Evolutionary conservation across 2,888 invertebrate species (phyloP), one percentile per base, ranked within the genome.

Genomic region (Cantharis nigra): DNA sequence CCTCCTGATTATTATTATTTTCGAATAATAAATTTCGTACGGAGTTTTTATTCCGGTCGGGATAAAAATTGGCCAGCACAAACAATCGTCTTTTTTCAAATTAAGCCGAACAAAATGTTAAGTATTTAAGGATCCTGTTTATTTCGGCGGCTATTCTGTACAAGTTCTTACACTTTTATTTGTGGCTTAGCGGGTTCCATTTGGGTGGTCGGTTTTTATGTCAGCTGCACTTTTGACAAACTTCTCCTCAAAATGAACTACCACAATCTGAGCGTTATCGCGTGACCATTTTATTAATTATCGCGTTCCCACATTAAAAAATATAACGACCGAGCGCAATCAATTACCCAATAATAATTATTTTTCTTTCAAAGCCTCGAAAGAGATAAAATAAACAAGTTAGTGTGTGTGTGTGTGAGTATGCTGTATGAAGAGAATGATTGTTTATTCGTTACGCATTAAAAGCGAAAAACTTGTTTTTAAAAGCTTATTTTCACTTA

Each of bases 151-250:
- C 76, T 74, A 71, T 81, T 81, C 80, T 80, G 81, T 82, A 80
- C 82, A 80, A 80, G 83, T 83, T 82, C 78, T 80, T 83, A 80
- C 83, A 82, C 81, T 84, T 84, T 84, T 83, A 82, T 83, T 83
- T 83, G 80, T 80, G 76, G 72, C 72, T 74, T 76, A 69, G 77
- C 77, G 73, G 77, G 78, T 74, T 76, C 79, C 81, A 81, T 80
- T 82, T 83, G 82, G 83, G 83, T 83, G 83, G 83, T 83, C 83
- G 82, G 80, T 82, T 83, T 83, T 83, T 82, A 79, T 79, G 75
- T 79, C 78, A 74, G 74, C 78, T 78, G 78, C 76, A 78, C 80
- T 73, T 76, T 63, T 49, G 49, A 49, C 49, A n/a, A 49, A 49
- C 49, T 49, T 49, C 2, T 7, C 49, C 49, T 49, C n/a, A 49